Evolutionary conservation across 2,113 vertebrate genomes (phyloP), one percentile per base, ranked within the genome.

Genomic region (Pomatorhinus ruficollis): DNA sequence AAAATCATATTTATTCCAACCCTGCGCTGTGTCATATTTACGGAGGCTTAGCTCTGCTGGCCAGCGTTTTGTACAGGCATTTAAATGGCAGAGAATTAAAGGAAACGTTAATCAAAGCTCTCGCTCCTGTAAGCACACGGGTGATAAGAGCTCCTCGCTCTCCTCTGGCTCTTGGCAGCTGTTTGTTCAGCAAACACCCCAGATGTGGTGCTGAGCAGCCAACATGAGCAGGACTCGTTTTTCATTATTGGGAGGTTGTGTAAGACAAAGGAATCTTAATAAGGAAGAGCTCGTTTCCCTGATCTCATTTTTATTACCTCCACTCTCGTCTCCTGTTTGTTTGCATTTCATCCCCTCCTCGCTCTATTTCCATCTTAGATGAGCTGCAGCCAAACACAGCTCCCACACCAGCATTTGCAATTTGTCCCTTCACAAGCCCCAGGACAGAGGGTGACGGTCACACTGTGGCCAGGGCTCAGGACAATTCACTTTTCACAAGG

Each of bases 201-300:
- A 69, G 54, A 86, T 68, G 89, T 64, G 65, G 69, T 3, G 66
- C 90, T 22, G 83, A 84, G 94, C 56, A 88, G 85, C 17, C 12
- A 88, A n/a, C 15, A 54, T 27, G 12, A 53, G 76, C 35, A 75
- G 33, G 56, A 42, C 79, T 94, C 90, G 44, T 95, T 96, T 96
- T 86, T 95, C 96, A 95, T 95, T 84, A 74, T 86, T 78, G 80
- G 76, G 47, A 68, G 85, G 91, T 87, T 10, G 85, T 89, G 59
- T 49, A 76, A 95, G 92, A 96, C 96, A 96, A 95, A 94, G 88
- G 93, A 93, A 93, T 94, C 85, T 89, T 92, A 95, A 96, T 93
- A 90, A 93, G 91, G 91, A 86, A 74, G 87, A 92, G 86, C 79
- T 93, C 35, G 2, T 87, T 93, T 83, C 27, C 8, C 80, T 93